phyloP scores from a whole-genome alignment of 2,113 vertebrate genomes.

The Oncorhynchus mykiss region DNA sequence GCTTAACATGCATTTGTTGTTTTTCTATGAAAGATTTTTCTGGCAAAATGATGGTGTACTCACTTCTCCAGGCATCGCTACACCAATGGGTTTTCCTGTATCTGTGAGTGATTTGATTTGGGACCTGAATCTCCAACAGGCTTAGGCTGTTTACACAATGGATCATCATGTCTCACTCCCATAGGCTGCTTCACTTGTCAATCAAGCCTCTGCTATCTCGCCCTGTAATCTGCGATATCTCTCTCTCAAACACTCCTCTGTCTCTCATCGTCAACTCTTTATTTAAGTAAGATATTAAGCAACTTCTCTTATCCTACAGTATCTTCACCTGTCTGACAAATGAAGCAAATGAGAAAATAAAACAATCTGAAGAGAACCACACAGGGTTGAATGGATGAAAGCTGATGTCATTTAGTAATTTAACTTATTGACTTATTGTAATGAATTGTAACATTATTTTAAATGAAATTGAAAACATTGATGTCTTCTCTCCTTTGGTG shows the following conservation, averaged over 20 bases:
- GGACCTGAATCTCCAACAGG: too few relatives aligned
- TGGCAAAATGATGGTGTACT: too few relatives aligned
- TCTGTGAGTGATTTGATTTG: too few relatives aligned
- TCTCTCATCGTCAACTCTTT: constrained; percentile 30
- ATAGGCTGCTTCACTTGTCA: constrained; percentile 21
- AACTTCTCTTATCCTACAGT: constrained; percentile 35
- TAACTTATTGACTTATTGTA: constrained; percentile 87
- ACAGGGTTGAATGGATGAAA: constrained; percentile 45
- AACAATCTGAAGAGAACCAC: constrained; percentile 28
- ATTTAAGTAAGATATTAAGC: constrained; percentile 50
- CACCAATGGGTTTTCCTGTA: too few relatives aligned
- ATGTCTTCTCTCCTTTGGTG: not conserved
- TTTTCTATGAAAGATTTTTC: too few relatives aligned
- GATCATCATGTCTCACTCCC: constrained; percentile 30
- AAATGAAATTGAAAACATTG: constrained; percentile 82
- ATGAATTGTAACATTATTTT: constrained; percentile 96
- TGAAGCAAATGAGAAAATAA: constrained; percentile 5
- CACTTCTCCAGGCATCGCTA: too few relatives aligned
- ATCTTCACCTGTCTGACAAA: constrained; percentile 32
- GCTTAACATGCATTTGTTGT: too few relatives aligned
- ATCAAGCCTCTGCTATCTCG: constrained; percentile 6
- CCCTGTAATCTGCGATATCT: constrained; percentile 7
- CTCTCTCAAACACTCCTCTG: not conserved
- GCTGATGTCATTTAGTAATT: constrained; percentile 70
- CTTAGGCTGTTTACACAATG: too few relatives aligned